phyloP scores from a whole-genome alignment of 2,113 vertebrate genomes.

The Urocitellus parryii region DNA sequence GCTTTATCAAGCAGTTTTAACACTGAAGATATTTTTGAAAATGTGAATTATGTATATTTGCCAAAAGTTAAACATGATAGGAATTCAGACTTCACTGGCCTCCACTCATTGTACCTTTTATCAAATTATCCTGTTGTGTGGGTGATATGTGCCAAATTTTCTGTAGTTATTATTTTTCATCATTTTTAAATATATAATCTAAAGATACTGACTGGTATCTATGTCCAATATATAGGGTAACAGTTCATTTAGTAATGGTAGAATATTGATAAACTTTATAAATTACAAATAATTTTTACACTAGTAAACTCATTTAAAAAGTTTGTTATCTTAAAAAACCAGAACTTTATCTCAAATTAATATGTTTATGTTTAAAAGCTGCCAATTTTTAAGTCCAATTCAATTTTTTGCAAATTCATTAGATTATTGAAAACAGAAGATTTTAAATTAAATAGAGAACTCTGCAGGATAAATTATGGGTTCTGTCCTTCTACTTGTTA shows the following conservation, averaged over 20 bases:
- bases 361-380: neutral
- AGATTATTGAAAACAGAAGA: slow-evolving; percentile 26
- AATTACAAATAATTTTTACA: neutral
- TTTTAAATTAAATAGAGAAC: slow-evolving; percentile 55
- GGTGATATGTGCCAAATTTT: neutral
- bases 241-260: neutral
- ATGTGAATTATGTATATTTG: slow-evolving; percentile 20
- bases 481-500: neutral
- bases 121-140: neutral
- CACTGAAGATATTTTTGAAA: neutral
- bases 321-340: neutral
- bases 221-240: neutral
- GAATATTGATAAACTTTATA: neutral
- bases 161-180: neutral
- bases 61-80: neutral
- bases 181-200: slow-evolving; percentile 3
- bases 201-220: slow-evolving; percentile 2
- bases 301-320: slow-evolving; percentile 14
- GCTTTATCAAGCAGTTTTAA: neutral
- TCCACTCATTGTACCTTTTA: neutral
- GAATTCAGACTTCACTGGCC: neutral
- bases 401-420: neutral
- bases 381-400: neutral
- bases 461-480: neutral
- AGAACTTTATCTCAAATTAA: neutral